Conservation (phyloP, 2,113 vertebrate species). For the Cynoglossus semilaevis region DNA sequence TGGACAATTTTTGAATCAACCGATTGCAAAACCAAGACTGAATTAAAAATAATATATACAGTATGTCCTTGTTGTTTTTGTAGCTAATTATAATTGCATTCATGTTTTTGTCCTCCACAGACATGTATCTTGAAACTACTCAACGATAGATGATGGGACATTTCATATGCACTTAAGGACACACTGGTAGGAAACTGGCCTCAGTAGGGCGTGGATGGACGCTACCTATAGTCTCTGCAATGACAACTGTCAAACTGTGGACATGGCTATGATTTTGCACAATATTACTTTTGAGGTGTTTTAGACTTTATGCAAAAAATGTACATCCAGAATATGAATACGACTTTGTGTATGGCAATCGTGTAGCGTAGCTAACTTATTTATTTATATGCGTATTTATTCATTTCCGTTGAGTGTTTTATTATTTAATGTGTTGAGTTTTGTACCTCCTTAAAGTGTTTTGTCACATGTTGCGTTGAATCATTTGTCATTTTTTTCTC, state of each 20-base stretch:
- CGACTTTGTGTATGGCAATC: constrained; percentile 75
- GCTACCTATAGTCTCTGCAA: constrained; percentile 55
- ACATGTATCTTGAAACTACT: constrained; percentile 18
- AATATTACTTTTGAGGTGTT: constrained; percentile 72
- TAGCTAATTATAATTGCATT: constrained; percentile 1
- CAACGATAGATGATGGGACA: constrained; percentile 52
- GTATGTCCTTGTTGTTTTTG: background rate
- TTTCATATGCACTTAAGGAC: constrained; percentile 77
- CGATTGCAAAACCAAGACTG: background rate
- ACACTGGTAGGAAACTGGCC: constrained; percentile 43
- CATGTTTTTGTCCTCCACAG: constrained; percentile 27
- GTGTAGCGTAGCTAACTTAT: constrained; percentile 65
- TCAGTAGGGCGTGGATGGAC: constrained; percentile 40
- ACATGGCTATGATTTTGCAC: constrained; percentile 80
- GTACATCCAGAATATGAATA: constrained; percentile 49
- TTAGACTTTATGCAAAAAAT: constrained; percentile 77
- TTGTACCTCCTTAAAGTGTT: constrained; percentile 47
- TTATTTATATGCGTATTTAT: constrained; percentile 71
- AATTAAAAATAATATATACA: background rate
- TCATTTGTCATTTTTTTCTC: constrained; percentile 59
- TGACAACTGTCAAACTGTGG: constrained; percentile 66
- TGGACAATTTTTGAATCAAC: too few relatives aligned
- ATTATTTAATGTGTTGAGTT: constrained; percentile 46
- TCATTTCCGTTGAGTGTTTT: constrained; percentile 45
- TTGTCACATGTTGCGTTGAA: constrained; percentile 54